Base-by-base conservation (phyloP, 2,888 invertebrate genomes). In the Nesidiocoris tenuis region DNA sequence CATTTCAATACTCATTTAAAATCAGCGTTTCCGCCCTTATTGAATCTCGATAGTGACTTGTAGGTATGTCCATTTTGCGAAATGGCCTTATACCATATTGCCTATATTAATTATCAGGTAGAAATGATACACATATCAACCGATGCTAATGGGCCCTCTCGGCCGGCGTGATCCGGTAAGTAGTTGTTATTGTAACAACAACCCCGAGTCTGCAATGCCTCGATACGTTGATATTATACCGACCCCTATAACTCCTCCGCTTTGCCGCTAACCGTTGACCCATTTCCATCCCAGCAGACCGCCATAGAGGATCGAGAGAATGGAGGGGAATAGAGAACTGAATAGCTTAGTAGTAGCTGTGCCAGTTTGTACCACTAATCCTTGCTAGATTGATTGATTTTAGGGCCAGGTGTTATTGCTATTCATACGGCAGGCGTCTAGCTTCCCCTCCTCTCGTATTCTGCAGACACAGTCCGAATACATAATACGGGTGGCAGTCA, bases 341-440 rank as follows among this genome's bases (percentile, higher is more conserved):
- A 39, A 12, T 39, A 39, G 39, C 39, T 39, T 12, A 3, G 39
- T n/a, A n/a, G n/a, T n/a, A 39, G 39, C 39, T 12, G n/a, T n/a
- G 7, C 9, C 24, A 24, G 25, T 23, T 2, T 25, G 64, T 64
- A 24, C 22, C 24, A 64, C 25, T 64, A 64, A 64, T 24, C 64
- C 64, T 64, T 24, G 64, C n/a, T 25, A 64, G 64, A 9, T 17
- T 61, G 64, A 64, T 24, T 22, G 64, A 64, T 64, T 25, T 25
- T 2, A 24, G 64, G 64, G 17, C 24, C 64, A 64, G 64, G 64
- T 24, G 64, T 64, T 64, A 64, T 64, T 25, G 64, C 64, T 25
- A 24, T 64, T 64, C 23, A 64, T 64, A 64, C 64, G 17, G 9
- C 1, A 1, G 1, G 2, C 19, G 64, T n/a, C 64, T 18, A n/a